Percentiles rank a stretch among this genome's conserved stretches.
phyloP scores from a whole-genome alignment of 2,888 invertebrate genomes.

The Phytoseiulus persimilis region DNA sequence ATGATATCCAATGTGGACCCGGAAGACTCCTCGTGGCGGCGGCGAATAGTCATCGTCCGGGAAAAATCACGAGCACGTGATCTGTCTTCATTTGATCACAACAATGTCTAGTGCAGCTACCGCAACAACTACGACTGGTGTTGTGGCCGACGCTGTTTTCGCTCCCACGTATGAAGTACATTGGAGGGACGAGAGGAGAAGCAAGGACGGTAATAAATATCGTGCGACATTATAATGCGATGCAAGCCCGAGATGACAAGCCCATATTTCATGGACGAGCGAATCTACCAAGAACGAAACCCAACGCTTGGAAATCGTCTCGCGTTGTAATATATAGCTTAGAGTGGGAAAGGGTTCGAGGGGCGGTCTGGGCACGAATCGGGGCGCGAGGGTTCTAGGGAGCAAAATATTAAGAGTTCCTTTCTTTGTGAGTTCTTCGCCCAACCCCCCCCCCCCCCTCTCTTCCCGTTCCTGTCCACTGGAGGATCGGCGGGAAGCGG shows the following conservation, averaged over 20 bases:
- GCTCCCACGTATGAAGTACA: background rate
- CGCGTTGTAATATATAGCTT: background rate
- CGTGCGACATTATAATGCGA: background rate
- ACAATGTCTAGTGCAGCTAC: background rate
- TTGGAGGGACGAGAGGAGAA: background rate
- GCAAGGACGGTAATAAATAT: background rate
- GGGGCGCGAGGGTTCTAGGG: background rate
- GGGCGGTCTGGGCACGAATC: too few species aligned
- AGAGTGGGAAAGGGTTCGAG: background rate
- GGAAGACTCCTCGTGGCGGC: background rate
- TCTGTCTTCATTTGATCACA: background rate
- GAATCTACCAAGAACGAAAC: background rate
- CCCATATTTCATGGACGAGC: background rate
- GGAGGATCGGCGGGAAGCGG: background rate
- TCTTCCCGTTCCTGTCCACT: background rate
- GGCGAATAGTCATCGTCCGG: background rate
- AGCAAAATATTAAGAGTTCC: background rate
- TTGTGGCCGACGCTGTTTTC: background rate
- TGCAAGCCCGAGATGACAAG: background rate
- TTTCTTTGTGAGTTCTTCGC: background rate
- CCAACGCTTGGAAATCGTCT: background rate
- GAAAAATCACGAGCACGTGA: background rate
- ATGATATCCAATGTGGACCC: background rate
- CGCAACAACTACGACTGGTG: background rate
- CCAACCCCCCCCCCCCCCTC: background rate